Conservation (phyloP, 1,140 invertebrate genomes). For the Coboldia fuscipes region DNA sequence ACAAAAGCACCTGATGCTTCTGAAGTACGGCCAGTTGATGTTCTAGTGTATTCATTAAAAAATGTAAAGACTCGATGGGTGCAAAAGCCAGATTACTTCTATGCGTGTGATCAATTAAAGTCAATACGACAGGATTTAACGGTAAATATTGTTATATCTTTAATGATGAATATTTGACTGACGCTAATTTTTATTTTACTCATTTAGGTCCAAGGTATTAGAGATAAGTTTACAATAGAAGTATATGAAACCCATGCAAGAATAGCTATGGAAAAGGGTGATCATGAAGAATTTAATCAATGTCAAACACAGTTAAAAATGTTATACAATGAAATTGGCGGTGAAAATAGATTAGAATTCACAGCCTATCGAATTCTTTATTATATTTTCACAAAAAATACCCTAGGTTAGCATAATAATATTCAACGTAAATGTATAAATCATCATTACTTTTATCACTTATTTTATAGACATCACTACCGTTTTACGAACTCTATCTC, state of each 20-base stretch:
- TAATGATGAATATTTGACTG: neutral
- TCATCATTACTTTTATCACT: no score
- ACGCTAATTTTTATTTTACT: slow-evolving; percentile 6
- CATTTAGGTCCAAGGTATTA: slow-evolving; percentile 73
- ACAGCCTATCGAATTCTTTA: slow-evolving; percentile 89
- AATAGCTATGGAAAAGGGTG: slow-evolving; percentile 89
- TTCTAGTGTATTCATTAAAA: slow-evolving; percentile 63
- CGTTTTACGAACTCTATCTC: slow-evolving; percentile 56
- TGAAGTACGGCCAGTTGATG: slow-evolving; percentile 70
- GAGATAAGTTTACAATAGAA: slow-evolving; percentile 81
- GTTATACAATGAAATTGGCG: slow-evolving; percentile 60
- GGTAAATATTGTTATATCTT: slow-evolving; percentile 28
- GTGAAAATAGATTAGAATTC: slow-evolving; percentile 69
- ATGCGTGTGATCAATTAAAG: slow-evolving; percentile 95
- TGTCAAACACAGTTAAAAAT: slow-evolving; percentile 94
- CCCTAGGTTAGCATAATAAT: slow-evolving; percentile 69
- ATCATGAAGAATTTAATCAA: slow-evolving; percentile 97
- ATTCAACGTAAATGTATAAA: no score
- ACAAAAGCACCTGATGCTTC: slow-evolving; percentile 87
- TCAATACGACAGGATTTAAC: slow-evolving; percentile 97
- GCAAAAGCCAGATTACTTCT: slow-evolving; percentile 76
- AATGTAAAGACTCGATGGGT: slow-evolving; percentile 85
- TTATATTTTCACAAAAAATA: slow-evolving; percentile 93
- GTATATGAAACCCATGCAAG: slow-evolving; percentile 97
- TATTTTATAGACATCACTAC: slow-evolving; percentile 78